A percentile compares a stretch with the other conserved stretches of the same genome.
These are phyloP conservation scores for Dascyllus trimaculatus DNA, from an alignment of 2,113 vertebrate genomes.

Conservation along the genomic window DNA sequence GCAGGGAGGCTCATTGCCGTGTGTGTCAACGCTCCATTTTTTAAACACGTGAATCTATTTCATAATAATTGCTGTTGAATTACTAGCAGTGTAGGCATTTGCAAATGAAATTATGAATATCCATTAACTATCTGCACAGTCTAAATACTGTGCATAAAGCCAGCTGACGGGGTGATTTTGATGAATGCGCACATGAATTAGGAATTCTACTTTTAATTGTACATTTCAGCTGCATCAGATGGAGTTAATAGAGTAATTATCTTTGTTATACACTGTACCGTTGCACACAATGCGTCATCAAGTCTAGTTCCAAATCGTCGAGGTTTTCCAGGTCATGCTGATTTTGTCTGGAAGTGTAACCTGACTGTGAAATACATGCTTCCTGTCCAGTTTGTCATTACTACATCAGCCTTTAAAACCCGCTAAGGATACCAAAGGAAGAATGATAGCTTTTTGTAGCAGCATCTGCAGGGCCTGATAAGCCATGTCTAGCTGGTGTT, in stretches of 20 bases:
- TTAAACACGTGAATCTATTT: constrained; percentile 32
- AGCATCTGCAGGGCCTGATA: constrained; percentile 71
- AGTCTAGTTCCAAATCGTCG: not conserved
- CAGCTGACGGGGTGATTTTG: constrained; percentile 33
- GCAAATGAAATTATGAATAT: constrained; percentile 42
- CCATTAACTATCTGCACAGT: constrained; percentile 37
- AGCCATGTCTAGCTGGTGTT: constrained; percentile 62
- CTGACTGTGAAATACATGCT: constrained; percentile 36
- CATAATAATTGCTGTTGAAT: constrained; percentile 47
- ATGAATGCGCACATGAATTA: constrained; percentile 41
- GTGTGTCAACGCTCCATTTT: constrained; percentile 30
- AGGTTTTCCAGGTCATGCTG: not conserved
- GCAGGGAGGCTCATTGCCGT: constrained; percentile 37
- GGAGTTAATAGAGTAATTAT: constrained; percentile 39
- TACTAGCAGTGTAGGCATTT: constrained; percentile 38
- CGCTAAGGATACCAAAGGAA: constrained; percentile 39
- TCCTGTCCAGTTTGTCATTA: constrained; percentile 50
- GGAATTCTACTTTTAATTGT: constrained; percentile 31
- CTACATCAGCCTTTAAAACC: constrained; percentile 32
- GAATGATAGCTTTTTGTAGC: constrained; percentile 50
- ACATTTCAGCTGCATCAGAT: not conserved
- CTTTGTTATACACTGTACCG: not conserved
- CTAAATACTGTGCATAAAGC: constrained; percentile 25
- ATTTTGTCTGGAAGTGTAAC: constrained; percentile 1
- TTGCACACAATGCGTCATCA: not conserved